A percentile compares a stretch with the other conserved stretches of the same genome.
Conservation (phyloP, 2,888 invertebrate species). For the Linnaemya tessellans region DNA sequence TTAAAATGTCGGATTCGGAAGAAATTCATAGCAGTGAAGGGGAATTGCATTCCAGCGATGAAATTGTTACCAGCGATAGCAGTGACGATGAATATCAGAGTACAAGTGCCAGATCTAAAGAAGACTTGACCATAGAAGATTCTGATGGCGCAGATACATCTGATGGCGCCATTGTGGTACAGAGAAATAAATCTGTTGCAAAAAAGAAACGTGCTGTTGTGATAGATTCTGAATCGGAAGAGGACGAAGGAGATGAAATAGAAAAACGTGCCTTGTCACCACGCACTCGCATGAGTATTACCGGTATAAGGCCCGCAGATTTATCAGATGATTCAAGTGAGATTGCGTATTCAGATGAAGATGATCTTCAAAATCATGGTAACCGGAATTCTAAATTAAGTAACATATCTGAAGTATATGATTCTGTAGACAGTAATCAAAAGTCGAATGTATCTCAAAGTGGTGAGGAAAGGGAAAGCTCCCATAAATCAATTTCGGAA, state of each 20-base stretch:
- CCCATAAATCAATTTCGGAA: constrained; percentile 3
- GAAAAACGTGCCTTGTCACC: constrained; percentile 79
- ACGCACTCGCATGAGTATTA: constrained; percentile 81
- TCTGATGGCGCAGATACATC: constrained; percentile 60
- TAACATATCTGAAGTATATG: constrained; percentile 32
- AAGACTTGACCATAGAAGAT: constrained; percentile 70
- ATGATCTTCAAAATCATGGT: not conserved
- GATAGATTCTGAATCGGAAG: constrained; percentile 76
- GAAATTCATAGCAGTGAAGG: constrained; percentile 63
- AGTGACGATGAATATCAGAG: constrained; percentile 4
- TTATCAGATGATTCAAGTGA: constrained; percentile 78
- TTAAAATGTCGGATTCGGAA: constrained; percentile 71
- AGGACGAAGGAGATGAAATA: constrained; percentile 76
- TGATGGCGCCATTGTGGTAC: constrained; percentile 55
- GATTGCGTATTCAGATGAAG: constrained; percentile 77
- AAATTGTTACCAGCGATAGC: constrained; percentile 29
- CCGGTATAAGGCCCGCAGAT: constrained; percentile 80
- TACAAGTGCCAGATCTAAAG: constrained; percentile 14
- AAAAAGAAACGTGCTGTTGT: constrained; percentile 53
- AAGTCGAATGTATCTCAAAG: not conserved
- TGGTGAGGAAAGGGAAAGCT: not conserved
- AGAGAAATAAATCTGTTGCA: not conserved
- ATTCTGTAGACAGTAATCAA: not conserved
- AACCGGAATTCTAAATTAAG: not conserved
- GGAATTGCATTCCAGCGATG: constrained; percentile 40